These are phyloP conservation scores for Coccyzus lansbergi DNA, from an alignment of 2,797 vertebrate genomes.

Conservation along the genomic window DNA sequence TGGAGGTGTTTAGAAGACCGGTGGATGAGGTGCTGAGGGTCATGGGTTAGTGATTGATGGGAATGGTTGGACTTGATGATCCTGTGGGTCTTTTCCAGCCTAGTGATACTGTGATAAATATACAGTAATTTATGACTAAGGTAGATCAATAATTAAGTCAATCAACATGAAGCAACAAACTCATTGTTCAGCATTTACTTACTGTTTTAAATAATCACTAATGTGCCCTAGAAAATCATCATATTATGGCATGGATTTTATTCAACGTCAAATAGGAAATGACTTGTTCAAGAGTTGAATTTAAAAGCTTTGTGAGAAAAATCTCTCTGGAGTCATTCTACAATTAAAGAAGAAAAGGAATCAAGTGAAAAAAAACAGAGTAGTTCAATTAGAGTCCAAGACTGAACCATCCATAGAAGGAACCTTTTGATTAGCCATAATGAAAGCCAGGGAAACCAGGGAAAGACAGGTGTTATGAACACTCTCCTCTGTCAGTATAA, in stretches of 20 bases:
- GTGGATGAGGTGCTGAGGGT: too few species aligned
- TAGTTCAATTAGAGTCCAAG: background rate
- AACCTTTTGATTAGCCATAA: background rate
- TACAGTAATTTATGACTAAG: background rate
- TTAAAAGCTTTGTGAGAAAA: slow-evolving; percentile 4
- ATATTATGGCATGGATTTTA: background rate
- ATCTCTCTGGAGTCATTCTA: background rate
- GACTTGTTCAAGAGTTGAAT: background rate
- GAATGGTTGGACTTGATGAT: too few species aligned
- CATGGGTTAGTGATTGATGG: too few species aligned
- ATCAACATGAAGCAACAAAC: background rate
- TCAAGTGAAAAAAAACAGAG: background rate
- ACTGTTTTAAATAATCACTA: background rate
- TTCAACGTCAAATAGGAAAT: background rate
- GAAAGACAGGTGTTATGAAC: background rate
- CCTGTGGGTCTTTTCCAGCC: too few species aligned
- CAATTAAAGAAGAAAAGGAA: background rate
- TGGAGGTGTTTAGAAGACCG: too few species aligned
- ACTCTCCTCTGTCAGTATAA: background rate
- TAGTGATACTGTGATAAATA: background rate
- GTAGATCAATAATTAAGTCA: background rate
- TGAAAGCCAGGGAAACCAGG: background rate
- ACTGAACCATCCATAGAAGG: background rate
- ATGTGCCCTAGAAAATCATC: background rate
- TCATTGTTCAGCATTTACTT: background rate